Evolutionary conservation across 1,140 invertebrate species (phyloP).

Genomic region (Brachionus koreanus): DNA sequence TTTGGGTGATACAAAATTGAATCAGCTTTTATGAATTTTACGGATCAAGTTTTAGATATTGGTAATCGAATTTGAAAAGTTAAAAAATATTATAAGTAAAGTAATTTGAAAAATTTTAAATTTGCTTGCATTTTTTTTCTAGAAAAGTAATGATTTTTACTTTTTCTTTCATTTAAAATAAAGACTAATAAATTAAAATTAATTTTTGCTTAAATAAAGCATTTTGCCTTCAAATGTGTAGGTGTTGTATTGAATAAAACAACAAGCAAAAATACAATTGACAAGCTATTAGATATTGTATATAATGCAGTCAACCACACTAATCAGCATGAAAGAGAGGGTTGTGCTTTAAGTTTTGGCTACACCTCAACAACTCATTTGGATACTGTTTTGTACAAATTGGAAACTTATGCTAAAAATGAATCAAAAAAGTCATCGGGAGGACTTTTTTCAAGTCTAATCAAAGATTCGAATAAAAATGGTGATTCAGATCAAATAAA

Average conservation of each 20-base stretch:
- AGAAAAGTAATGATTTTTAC: too few relatives aligned
- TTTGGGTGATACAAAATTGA: too few relatives aligned
- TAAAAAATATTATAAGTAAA: too few relatives aligned
- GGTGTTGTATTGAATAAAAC: conserved; percentile 68
- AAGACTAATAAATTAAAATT: background rate
- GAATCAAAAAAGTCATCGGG: conserved; percentile 50
- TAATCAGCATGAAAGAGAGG: conserved; percentile 64
- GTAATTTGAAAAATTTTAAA: too few relatives aligned
- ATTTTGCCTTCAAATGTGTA: conserved; percentile 64
- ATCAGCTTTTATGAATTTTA: too few relatives aligned
- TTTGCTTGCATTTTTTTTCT: too few relatives aligned
- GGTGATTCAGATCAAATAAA: conserved; percentile 61
- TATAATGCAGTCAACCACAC: conserved; percentile 65
- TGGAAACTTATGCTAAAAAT: conserved; percentile 61
- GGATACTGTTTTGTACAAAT: conserved; percentile 67
- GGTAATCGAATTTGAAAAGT: too few relatives aligned
- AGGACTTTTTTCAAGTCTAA: conserved; percentile 33
- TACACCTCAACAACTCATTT: conserved; percentile 73
- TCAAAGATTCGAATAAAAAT: conserved; percentile 50
- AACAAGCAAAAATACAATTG: conserved; percentile 65
- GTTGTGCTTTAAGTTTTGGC: conserved; percentile 70
- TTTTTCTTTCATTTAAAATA: too few relatives aligned
- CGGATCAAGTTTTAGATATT: too few relatives aligned
- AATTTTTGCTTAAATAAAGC: conserved; percentile 49
- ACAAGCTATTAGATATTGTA: conserved; percentile 66